Percentiles rank a stretch among this genome's conserved stretches.
phyloP scores from a whole-genome alignment of 2,113 vertebrate species.

The Tragelaphus scriptus region DNA sequence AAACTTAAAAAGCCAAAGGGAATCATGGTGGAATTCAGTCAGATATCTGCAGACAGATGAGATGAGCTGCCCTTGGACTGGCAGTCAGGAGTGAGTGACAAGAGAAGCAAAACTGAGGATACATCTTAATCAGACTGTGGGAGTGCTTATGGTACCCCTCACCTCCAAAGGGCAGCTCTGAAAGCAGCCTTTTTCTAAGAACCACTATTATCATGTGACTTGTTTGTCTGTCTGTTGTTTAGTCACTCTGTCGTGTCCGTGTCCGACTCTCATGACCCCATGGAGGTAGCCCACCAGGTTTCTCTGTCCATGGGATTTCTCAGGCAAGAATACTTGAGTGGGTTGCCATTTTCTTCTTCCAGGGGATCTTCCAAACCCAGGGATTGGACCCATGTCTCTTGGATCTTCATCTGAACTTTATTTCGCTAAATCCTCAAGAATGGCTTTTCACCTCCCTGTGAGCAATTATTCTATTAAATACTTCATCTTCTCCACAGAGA shows the following conservation, averaged over 20 bases:
- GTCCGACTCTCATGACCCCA: neutral
- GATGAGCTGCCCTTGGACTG: neutral
- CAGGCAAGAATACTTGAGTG: neutral
- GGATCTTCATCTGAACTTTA: neutral
- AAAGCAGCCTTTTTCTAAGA: neutral
- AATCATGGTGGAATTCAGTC: neutral
- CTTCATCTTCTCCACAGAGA: slow-evolving; percentile 14
- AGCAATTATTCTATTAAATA: slow-evolving; percentile 14
- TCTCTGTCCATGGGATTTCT: neutral
- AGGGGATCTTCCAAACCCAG: neutral
- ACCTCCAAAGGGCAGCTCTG: neutral
- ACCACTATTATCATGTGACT: neutral
- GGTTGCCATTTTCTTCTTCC: neutral
- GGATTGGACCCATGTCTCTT: neutral
- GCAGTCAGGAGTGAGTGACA: neutral
- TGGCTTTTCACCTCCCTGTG: neutral
- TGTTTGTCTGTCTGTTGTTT: neutral
- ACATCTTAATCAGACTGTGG: neutral
- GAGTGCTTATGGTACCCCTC: no score
- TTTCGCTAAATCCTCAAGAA: neutral
- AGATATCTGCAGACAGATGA: neutral
- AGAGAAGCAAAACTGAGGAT: neutral
- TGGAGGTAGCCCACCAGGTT: neutral
- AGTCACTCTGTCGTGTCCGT: neutral
- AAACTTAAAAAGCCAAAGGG: neutral